phyloP scores from a whole-genome alignment of 1,140 invertebrate species.

The Tetraneura akinire region DNA sequence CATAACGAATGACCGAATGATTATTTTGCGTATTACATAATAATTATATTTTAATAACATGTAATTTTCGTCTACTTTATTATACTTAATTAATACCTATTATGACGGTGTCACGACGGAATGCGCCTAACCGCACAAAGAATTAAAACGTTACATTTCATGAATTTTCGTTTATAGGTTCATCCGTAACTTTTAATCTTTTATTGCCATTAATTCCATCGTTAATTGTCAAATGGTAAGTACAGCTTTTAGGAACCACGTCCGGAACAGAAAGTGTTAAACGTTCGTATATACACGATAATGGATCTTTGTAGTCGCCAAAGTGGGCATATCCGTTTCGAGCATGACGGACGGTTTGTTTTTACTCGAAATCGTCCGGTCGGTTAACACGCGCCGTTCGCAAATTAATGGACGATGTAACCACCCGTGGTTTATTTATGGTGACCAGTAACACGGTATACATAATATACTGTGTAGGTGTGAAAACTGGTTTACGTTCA shows the following conservation, averaged over 20 bases:
- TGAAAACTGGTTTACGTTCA: not conserved
- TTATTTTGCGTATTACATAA: no score
- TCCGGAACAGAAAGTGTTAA: not conserved
- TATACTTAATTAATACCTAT: no score
- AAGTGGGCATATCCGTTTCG: not conserved
- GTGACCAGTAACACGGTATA: no score
- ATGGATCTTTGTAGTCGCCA: slow-evolving; percentile 17
- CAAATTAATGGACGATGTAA: slow-evolving; percentile 10
- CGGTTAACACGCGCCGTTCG: not conserved
- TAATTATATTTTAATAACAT: no score
- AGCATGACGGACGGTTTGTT: not conserved
- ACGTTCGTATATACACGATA: not conserved
- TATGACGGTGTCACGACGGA: no score
- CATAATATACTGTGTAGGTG: not conserved
- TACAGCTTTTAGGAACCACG: slow-evolving; percentile 6
- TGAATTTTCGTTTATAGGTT: no score
- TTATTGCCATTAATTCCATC: not conserved
- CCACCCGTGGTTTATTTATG: not conserved
- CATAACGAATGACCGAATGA: no score
- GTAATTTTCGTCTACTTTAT: no score
- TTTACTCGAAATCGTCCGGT: not conserved
- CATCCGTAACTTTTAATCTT: no score
- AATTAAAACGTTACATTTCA: no score
- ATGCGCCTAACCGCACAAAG: no score
- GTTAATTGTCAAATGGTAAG: slow-evolving; percentile 9